Evolutionary conservation across 2,113 vertebrate genomes (phyloP).

Genomic region (Menura novaehollandiae): DNA sequence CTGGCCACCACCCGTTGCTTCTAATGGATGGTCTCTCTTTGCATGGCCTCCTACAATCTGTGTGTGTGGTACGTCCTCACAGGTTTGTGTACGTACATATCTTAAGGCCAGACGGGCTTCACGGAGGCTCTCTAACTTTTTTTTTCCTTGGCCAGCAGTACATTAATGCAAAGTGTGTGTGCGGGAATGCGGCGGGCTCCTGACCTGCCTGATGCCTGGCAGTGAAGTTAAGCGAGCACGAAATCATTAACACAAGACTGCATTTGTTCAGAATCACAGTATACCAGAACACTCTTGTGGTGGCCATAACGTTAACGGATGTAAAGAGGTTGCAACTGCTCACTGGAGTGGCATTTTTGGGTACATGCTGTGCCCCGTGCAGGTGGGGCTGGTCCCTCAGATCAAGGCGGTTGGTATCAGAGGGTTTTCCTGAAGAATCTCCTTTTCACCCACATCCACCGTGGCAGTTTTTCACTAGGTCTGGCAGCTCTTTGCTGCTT

Average conservation of each 20-base stretch:
- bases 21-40: neutral
- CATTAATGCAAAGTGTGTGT: neutral
- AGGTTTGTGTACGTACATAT: neutral
- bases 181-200: neutral
- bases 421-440: neutral
- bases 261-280: neutral
- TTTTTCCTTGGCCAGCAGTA: neutral
- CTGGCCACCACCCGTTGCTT: neutral
- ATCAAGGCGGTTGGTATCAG: accelerated
- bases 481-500: neutral
- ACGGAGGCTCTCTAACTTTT: neutral
- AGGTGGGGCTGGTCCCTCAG: accelerated
- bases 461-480: neutral
- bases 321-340: neutral
- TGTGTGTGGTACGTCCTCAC: accelerated
- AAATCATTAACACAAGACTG: neutral
- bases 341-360: neutral
- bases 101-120: neutral
- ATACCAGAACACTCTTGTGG: neutral
- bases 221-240: neutral
- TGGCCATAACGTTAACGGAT: neutral
- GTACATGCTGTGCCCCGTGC: accelerated
- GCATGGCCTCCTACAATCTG: neutral
- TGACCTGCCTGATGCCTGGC: neutral
- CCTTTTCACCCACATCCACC: neutral